phyloP scores from a whole-genome alignment of 1,140 invertebrate genomes.

The Drosophila eugracilis region DNA sequence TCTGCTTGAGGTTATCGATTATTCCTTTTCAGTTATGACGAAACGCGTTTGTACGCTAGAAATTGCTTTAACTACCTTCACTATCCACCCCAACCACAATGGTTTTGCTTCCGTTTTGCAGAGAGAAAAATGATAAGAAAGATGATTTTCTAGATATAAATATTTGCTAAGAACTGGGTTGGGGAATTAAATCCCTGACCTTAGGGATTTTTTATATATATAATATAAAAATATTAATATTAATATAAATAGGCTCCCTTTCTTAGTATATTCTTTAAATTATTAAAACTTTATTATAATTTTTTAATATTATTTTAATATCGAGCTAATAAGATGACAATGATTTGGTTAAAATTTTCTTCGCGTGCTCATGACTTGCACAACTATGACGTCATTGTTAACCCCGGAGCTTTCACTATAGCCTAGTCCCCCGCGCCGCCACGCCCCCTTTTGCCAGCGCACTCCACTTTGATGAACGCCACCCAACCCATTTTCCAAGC shows the following conservation, averaged over 20 bases:
- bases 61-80: conserved; percentile 45
- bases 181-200: no score
- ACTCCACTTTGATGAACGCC: conserved; percentile 51
- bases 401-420: conserved; percentile 71
- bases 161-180: no score
- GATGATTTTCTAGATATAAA: no score
- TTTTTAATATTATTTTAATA: no score
- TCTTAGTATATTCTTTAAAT: no score
- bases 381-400: conserved; percentile 80
- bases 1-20: conserved; percentile 73
- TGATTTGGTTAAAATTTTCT: conserved; percentile 1
- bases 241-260: no score
- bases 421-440: not conserved
- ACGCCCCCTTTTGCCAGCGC: not conserved
- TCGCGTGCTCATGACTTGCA: conserved; percentile 41
- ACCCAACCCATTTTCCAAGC: conserved; percentile 10
- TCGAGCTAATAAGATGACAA: not conserved
- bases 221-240: no score
- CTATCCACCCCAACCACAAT: not conserved
- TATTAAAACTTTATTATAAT: no score
- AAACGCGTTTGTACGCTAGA: conserved; percentile 63
- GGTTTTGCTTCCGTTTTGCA: not conserved
- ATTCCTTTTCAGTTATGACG: conserved; percentile 72
- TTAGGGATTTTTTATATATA: no score
- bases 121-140: not conserved